Base-by-base conservation (phyloP, 92 coral and sea anemone species). In the Micromussa lordhowensis region DNA sequence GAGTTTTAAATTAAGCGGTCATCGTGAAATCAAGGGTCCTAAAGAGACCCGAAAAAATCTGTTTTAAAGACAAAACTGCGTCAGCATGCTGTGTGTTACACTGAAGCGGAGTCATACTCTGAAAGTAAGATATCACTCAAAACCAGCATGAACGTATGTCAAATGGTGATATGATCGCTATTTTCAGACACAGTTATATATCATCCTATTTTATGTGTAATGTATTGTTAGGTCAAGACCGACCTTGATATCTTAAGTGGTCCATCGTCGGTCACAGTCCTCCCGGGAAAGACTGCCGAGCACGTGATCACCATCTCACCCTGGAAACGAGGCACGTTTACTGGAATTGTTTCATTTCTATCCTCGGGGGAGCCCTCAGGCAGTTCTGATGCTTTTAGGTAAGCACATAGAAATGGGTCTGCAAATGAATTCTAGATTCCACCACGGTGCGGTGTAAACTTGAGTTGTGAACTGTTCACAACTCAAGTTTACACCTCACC, bases 301-400 rank as follows among this genome's bases (percentile, higher is more conserved):
- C 98, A 96, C 93, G 91, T 91, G 88, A 86, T 93, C 82, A 96
- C 96, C 14, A 95, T 98, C 92, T 98, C 96, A 34, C 99, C 99
- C 72, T 98, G 99, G 99, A 91, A 92, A 93, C 98, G 98, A 64
- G 99, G 99, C 72, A 85, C 72, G 79, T 96, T 91, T 76, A 90
- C 83, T 53, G 99, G 99, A 36, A 92, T 97, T 29, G 84, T 97
- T 38, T 91, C 99, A 21, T 97, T 97, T 64, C 90, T 93, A 18
- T 93, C 97, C 14, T 82, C 90, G 63, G 72, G 89, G 38, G 93
- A 89, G 66, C 68, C 87, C 1, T 68, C 71, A 1, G 90, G 80
- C 68, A 87, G 73, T 29, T 82, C 91, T 36, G 80, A 71, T 57
- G 84, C 70, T 15, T 48, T 53, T 63, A 91, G 95, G 99, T 95